Percentiles rank a stretch among this genome's conserved stretches.
Conservation (phyloP, 1,140 invertebrate genomes). For the Monomorium pharaonis region DNA sequence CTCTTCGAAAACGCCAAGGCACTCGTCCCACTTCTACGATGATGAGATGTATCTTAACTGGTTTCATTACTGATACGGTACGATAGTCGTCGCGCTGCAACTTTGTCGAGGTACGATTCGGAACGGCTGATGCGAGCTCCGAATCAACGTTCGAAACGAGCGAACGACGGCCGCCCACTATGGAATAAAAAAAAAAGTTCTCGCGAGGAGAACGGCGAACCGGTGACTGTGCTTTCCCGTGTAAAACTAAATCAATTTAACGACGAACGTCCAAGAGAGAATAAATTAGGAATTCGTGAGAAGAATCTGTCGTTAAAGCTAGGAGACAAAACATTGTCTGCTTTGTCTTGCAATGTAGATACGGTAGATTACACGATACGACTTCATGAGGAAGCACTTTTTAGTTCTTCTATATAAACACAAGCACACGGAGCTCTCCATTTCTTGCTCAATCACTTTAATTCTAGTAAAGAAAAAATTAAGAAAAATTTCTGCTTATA, state of each 20-base stretch:
- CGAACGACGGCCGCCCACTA: not conserved
- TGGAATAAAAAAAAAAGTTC: slow-evolving; percentile 25
- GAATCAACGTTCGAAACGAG: not conserved
- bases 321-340: not conserved
- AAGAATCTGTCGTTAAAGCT: not conserved
- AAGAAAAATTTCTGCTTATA: not conserved
- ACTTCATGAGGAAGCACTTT: not conserved
- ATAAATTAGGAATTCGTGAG: not conserved
- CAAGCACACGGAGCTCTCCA: not conserved
- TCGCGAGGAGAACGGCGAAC: not conserved
- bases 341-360: slow-evolving; percentile 8
- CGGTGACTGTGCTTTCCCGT: not conserved
- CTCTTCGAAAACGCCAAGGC: not conserved
- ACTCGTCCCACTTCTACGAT: slow-evolving; percentile 1
- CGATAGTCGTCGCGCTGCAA: not conserved
- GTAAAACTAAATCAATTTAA: slow-evolving; percentile 6
- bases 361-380: not conserved
- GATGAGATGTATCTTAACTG: not conserved
- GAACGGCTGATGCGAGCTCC: not conserved
- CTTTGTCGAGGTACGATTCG: slow-evolving; percentile 19
- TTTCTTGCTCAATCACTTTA: not conserved
- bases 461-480: not conserved
- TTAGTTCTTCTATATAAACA: slow-evolving; percentile 13
- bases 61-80: not conserved
- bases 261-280: not conserved